Evolutionary conservation across 2,113 vertebrate species (phyloP), one percentile per base, ranked within the genome.

Genomic region (Motacilla alba): DNA sequence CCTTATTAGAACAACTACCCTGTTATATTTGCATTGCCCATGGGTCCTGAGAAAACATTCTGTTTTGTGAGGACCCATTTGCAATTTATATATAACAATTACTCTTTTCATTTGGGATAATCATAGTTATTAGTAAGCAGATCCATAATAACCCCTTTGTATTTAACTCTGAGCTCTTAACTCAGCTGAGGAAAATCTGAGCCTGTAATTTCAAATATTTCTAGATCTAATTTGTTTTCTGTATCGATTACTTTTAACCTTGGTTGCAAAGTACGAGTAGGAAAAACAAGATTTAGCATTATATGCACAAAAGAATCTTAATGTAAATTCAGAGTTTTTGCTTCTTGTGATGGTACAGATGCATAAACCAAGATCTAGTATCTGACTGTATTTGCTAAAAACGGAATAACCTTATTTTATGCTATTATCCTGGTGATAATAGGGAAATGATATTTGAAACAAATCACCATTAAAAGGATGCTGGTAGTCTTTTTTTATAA

Each of bases 11-110:
- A 74, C 47, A 88, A 64, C 35, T 64, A 35, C 35, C 5, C 47
- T 49, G 6, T 24, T 88, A 43, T 26, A 70, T 89, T 87, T 91
- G 26, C 81, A 82, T 63, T 91, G 55, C 64, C 59, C 46, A 62
- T 22, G n/a, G 31, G 55, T 84, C n/a, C 52, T 74, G 28, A 92
- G 30, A 92, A 78, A 90, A 78, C n/a, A 70, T 22, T 23, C 20
- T 90, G 18, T 37, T 87, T 91, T 93, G 55, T 75, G 53, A 84
- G 58, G 28, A 84, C 11, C 31, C 69, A 69, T 58, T 33, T 73
- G 73, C 53, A 90, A 93, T 82, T 30, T 68, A 93, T 85, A 88
- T 91, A 44, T 21, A 93, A 88, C 49, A 95, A 90, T 89, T 66
- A 78, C 26, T 78, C 67, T 80, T 80, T 91, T 89, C 31, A 87